Conservation (phyloP, 2,888 invertebrate genomes). For the Dryobotodes eremita region DNA sequence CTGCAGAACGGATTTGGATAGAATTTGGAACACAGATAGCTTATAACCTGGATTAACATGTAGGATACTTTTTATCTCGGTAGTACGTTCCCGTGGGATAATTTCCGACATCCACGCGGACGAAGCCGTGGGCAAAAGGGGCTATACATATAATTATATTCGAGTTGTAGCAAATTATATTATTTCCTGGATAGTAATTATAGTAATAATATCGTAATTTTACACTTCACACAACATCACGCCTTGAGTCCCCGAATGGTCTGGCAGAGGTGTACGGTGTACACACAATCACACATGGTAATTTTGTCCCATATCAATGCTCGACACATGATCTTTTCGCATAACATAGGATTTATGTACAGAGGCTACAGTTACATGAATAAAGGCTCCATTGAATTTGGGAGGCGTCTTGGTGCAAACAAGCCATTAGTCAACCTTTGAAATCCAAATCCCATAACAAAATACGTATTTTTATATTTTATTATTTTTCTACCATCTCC, state of each 20-base stretch:
- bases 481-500: conserved; percentile 8
- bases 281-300: not conserved
- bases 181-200: not conserved
- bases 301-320: not conserved
- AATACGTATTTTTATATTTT: conserved; percentile 34
- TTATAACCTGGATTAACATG: no score
- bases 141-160: not conserved
- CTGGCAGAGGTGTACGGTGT: no score
- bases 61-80: no score
- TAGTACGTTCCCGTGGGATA: no score
- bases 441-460: conserved; percentile 47
- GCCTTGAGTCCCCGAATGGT: not conserved
- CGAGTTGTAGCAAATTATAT: not conserved
- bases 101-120: no score
- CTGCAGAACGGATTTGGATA: no score
- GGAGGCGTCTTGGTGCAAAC: conserved; percentile 23
- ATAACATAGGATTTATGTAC: not conserved
- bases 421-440: conserved; percentile 60
- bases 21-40: no score
- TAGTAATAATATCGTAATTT: not conserved
- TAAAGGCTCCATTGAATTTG: not conserved
- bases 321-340: not conserved
- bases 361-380: not conserved
- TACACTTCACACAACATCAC: not conserved
- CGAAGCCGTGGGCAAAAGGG: no score